Percentiles rank a stretch among this genome's conserved stretches.
These are phyloP conservation scores for Colletes collaris DNA, from an alignment of 2,888 invertebrate genomes.

Conservation along the genomic window DNA sequence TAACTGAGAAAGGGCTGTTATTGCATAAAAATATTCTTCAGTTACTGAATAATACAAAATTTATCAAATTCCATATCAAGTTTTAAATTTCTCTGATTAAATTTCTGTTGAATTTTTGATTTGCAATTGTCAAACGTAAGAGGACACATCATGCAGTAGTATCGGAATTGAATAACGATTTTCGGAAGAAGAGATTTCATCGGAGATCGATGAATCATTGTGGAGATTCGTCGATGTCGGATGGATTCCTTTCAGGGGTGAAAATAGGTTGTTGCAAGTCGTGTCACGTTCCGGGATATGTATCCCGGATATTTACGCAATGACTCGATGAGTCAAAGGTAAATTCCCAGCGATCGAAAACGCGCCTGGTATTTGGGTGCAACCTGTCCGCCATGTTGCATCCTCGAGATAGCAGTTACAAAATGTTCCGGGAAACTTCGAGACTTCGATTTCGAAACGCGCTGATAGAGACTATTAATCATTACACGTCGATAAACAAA, in stretches of 20 bases:
- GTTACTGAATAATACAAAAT: too few species aligned
- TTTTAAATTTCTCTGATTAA: too few species aligned
- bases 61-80: too few species aligned
- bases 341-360: conserved; percentile 53
- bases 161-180: conserved; percentile 1
- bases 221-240: conserved; percentile 33
- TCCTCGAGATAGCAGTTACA: conserved; percentile 2
- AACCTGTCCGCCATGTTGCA: conserved; percentile 5
- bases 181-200: conserved; percentile 28
- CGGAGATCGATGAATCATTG: conserved; percentile 49
- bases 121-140: too few species aligned
- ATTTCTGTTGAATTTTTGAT: too few species aligned
- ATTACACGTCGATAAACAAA: too few species aligned
- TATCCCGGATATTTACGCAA: conserved; percentile 66
- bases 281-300: conserved; percentile 53
- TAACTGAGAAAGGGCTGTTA: too few species aligned
- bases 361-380: conserved; percentile 36
- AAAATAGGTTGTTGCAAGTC: conserved; percentile 26
- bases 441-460: neutral
- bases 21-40: too few species aligned
- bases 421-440: conserved; percentile 15
- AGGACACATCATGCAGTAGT: neutral
- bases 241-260: conserved; percentile 53
- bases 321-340: conserved; percentile 67
- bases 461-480: too few species aligned